Evolutionary conservation across 2,888 invertebrate species (phyloP), one percentile per base, ranked within the genome.

Genomic region (Nymphalis urticae): DNA sequence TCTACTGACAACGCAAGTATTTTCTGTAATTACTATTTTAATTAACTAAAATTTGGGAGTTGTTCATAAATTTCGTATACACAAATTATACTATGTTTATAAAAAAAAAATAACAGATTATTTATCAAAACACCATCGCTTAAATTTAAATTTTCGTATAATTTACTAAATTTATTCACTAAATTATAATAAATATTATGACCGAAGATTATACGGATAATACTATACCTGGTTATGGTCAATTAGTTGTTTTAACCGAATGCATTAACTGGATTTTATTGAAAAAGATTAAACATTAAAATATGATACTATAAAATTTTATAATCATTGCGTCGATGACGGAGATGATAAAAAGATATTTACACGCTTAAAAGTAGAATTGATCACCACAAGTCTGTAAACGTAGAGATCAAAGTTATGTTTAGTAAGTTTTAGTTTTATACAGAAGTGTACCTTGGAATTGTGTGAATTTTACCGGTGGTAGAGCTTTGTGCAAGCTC

Each of bases 101-200:
- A 24, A 32, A 56, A 27, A 56, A n/a, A 24, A 32, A 56, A 27
- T 32, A n/a, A 27, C 54, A 56, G n/a, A 32, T 32, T 56, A 56
- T 56, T 56, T 32, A 56, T 56, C 54, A 32, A 56, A 56, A 56
- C 54, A 56, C 54, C 27, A 56, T 56, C 54, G 27, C 16, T 32
- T 56, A 56, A 56, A 56, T 56, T 16, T 16, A n/a, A 27, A 56
- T 56, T 27, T n/a, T 32, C 16, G 9, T 56, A 17, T 56, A 27
- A 27, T 56, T 56, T 56, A 32, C 17, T 32, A 32, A 56, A 56
- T 56, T 56, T 56, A 56, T 56, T 56, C 54, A 17, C 32, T 32
- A 32, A 32, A 56, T 56, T 56, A 32, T 56, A 56, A 56, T 56
- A 56, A 56, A 56, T 56, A 17, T 56, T 56, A 56, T 56, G 54